phyloP scores from a whole-genome alignment of 30 jellyfish, hydroid and myxozoan genomes.

The Aurelia sp. region DNA sequence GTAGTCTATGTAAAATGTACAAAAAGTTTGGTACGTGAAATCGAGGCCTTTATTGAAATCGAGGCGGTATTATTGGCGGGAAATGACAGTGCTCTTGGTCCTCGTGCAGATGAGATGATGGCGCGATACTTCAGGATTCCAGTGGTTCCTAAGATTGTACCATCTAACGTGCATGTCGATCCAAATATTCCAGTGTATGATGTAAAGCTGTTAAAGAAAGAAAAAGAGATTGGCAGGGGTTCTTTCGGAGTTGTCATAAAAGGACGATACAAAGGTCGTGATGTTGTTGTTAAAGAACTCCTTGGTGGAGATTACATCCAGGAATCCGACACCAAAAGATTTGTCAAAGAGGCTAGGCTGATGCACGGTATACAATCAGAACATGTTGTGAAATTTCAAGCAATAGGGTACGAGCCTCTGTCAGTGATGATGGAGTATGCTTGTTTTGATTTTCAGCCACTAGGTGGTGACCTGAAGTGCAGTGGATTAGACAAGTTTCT shows the following conservation, averaged over 20 bases:
- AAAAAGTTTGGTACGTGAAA: no score
- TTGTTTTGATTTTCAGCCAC: background rate
- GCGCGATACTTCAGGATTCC: background rate
- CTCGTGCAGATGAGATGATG: background rate
- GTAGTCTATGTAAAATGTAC: no score
- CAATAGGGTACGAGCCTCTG: background rate
- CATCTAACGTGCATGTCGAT: background rate
- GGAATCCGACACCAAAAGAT: background rate
- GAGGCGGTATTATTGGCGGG: no score
- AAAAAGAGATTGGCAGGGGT: background rate
- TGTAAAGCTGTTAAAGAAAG: background rate
- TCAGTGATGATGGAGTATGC: conserved; percentile 11
- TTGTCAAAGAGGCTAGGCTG: background rate
- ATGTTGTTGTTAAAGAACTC: conserved; percentile 1
- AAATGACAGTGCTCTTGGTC: background rate
- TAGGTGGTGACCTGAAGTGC: no score
- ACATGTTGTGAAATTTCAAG: background rate
- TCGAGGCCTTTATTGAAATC: no score
- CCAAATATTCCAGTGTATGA: background rate
- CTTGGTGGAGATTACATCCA: background rate
- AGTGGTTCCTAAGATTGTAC: background rate
- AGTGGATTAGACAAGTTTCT: no score
- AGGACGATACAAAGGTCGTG: background rate
- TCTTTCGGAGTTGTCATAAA: background rate
- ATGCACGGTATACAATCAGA: background rate